Conservation (phyloP, 2,797 vertebrate genomes). For the Pteronotus mesoamericanus region DNA sequence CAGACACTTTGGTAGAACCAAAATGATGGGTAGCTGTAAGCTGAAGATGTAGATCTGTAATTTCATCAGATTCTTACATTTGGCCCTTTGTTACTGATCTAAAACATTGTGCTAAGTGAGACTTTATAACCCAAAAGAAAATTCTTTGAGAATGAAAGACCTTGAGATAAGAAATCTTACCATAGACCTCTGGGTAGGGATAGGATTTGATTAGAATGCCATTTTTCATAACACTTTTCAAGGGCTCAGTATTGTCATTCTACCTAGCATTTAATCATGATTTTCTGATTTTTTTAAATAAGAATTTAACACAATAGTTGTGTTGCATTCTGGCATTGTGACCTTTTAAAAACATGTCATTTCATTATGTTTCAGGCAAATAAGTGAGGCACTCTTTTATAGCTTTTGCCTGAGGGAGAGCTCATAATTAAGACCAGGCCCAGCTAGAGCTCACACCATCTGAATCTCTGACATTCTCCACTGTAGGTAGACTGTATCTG, state of each 20-base stretch:
- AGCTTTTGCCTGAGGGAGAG: not conserved
- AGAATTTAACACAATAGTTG: slow-evolving; percentile 35
- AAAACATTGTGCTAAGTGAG: not conserved
- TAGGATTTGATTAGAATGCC: slow-evolving; percentile 1
- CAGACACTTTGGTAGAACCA: not conserved
- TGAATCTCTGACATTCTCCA: not conserved
- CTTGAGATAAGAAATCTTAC: not conserved
- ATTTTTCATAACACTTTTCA: slow-evolving; percentile 24
- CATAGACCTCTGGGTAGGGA: not conserved
- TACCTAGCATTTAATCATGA: not conserved
- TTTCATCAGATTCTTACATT: not conserved
- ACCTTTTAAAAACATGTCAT: slow-evolving; percentile 51
- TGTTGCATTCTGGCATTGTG: not conserved
- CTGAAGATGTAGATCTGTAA: not conserved
- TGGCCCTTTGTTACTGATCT: not conserved
- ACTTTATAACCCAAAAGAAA: not conserved
- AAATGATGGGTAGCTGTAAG: not conserved
- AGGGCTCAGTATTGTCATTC: not conserved
- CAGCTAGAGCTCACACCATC: not conserved
- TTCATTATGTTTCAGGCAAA: slow-evolving; percentile 55
- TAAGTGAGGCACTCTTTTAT: slow-evolving; percentile 21
- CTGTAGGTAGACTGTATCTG: not conserved
- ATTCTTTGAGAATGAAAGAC: not conserved
- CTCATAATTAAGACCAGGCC: not conserved
- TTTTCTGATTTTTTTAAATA: slow-evolving; percentile 7